Conservation (phyloP, 2,888 invertebrate genomes). For the Phlogophora meticulosa region DNA sequence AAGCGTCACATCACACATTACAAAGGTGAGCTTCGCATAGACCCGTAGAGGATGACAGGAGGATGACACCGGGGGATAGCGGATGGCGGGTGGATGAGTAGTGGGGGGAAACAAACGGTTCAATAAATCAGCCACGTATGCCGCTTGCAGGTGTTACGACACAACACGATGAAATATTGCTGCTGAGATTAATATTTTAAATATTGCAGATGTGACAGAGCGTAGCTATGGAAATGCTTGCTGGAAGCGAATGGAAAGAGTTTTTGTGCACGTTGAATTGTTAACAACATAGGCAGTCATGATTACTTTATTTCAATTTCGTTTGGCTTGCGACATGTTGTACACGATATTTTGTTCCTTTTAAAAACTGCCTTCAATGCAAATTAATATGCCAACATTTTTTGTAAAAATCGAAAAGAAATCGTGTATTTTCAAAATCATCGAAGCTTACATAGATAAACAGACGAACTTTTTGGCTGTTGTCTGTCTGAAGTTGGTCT, state of each 20-base stretch:
- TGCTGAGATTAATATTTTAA: constrained; percentile 69
- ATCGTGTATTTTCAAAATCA: no score
- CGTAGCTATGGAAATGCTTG: constrained; percentile 4
- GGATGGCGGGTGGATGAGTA: constrained; percentile 65
- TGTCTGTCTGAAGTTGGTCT: no score
- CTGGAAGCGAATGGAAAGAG: constrained; percentile 7
- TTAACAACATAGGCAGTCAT: background rate
- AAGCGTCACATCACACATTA: constrained; percentile 57
- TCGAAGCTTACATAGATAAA: no score
- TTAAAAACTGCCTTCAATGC: no score
- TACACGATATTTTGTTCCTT: no score
- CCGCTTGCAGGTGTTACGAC: constrained; percentile 83
- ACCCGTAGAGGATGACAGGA: constrained; percentile 42
- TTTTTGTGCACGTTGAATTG: background rate
- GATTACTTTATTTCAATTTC: background rate
- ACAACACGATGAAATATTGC: constrained; percentile 79
- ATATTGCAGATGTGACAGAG: constrained; percentile 46
- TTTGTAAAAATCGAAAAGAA: no score
- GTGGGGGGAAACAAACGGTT: constrained; percentile 75
- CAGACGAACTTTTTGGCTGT: no score
- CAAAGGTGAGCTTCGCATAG: constrained; percentile 24
- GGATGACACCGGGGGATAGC: constrained; percentile 48
- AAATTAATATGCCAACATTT: no score
- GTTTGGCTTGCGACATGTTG: no score
- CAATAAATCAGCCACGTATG: constrained; percentile 83